phyloP scores from a whole-genome alignment of 2,797 vertebrate species.

The Poeciliopsis paucimaculata region DNA sequence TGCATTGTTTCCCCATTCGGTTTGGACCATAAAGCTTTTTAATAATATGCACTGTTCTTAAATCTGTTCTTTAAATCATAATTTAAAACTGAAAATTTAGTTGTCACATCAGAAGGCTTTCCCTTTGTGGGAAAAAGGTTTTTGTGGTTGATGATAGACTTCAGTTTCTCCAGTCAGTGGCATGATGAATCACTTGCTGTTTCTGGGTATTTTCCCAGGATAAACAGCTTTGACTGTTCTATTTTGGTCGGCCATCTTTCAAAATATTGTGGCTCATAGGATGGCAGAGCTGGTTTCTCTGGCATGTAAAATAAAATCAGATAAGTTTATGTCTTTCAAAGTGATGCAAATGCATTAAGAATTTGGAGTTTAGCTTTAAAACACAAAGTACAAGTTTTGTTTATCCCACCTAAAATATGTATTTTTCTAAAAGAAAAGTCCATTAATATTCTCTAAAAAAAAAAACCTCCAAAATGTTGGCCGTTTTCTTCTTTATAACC shows the following conservation, averaged over 20 bases:
- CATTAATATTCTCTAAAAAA: background rate
- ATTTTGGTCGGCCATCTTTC: constrained; percentile 44
- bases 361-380: background rate
- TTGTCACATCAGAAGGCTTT: background rate
- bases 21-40: background rate
- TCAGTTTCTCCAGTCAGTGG: constrained; percentile 38
- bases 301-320: background rate
- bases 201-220: constrained; percentile 33
- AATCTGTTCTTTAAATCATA: background rate
- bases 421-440: background rate
- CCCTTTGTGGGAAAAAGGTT: background rate
- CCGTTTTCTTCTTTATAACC: background rate
- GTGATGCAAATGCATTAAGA: background rate
- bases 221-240: constrained; percentile 33
- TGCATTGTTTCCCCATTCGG: background rate
- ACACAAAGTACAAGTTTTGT: background rate
- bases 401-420: background rate
- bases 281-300: constrained; percentile 6
- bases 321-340: background rate
- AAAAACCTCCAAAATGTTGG: background rate
- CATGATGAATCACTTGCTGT: constrained; percentile 45
- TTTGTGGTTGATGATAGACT: constrained; percentile 13
- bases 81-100: background rate
- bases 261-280: background rate
- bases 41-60: background rate